Evolutionary conservation across 2,888 invertebrate genomes (phyloP), one percentile per base, ranked within the genome.

Genomic region (Ophioninae sp.): DNA sequence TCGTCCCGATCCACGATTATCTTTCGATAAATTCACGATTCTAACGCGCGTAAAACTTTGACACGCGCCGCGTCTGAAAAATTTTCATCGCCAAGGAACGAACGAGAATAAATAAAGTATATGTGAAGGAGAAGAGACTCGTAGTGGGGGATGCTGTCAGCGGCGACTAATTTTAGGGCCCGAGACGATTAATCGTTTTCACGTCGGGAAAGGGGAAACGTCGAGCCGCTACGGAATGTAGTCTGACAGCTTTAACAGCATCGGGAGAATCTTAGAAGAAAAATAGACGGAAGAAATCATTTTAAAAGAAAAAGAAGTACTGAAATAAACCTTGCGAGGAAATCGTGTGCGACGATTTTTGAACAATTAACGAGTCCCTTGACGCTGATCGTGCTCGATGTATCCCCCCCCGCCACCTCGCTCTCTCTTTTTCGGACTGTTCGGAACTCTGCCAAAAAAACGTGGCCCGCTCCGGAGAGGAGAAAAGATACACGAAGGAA

Each of bases 161-260:
- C 80, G 59, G 58, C 79, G 84, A 65, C 84, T 81, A 74, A 84
- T 84, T 84, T 84, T 81, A 79, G 74, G 78, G 71, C 71, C 69
- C 59, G 37, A 39, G 76, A 68, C 74, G 61, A 84, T 84, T 79
- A 84, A 84, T 84, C 10, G 2, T 22, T 7, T 5, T 63, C 58
- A 9, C 37, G 22, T 0, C 22, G 37, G 17, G 39, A 65, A 56
- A 68, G 44, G 41, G n/a, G 59, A 77, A 81, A 72, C 72, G 77
- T 78, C 59, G 61, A 39, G 20, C 44, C 13, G 44, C 44, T 9
- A 3, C 44, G 44, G 44, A 44, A 44, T 10, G 9, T 10, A 30
- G n/a, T 68, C 44, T 64, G 64, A 44, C 64, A 30, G 61, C 37
- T 30, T 59, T 39, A 30, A 61, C 22, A 61, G 39, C 71, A 23